Evolutionary conservation across 2,797 vertebrate genomes (phyloP), one percentile per base, ranked within the genome.

Genomic region (Chaunax sp.): DNA sequence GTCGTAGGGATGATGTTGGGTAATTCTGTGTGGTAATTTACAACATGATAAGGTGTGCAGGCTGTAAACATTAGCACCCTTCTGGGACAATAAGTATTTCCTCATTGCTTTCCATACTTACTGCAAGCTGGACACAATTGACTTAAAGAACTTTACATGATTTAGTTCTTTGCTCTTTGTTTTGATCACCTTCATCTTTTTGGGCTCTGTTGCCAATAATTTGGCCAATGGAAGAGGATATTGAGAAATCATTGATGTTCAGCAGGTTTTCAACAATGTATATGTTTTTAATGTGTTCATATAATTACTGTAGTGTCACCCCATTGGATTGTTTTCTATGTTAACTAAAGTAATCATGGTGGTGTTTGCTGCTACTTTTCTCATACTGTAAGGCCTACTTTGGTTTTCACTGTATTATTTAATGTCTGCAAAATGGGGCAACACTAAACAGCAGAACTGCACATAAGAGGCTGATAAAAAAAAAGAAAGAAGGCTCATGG

Each of bases 11-110:
- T 72, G 25, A 41, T 43, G 40, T 28, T 30, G 1, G 30, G 20
- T 67, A 28, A 65, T 71, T 37, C 9, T 11, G 6, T 0, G 0
- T 0, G 22, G 28, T 37, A 8, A 25, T 74, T 69, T 56, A 57
- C 40, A 47, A 2, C 37, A 54, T 44, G 52, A 38, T 69, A 37
- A 64, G 66, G 22, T 59, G 50, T 18, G 4, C 22, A 64, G 20
- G 16, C 51, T 25, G 18, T 68, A 33, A 74, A 75, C 15, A 12
- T 3, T 3, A 50, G 18, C 9, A 6, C 13, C 15, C 37, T 19
- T 77, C 41, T 44, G 38, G 54, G 52, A 66, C 40, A 54, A 22
- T 73, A 62, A 69, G 80, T 72, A 61, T 72, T 72, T 69, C 33
- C 69, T 51, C 43, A 11, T 9, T 1, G 30, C n/a, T 59, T 69